phyloP scores from a whole-genome alignment of 2,113 vertebrate species.

The Platysternon megacephalum region DNA sequence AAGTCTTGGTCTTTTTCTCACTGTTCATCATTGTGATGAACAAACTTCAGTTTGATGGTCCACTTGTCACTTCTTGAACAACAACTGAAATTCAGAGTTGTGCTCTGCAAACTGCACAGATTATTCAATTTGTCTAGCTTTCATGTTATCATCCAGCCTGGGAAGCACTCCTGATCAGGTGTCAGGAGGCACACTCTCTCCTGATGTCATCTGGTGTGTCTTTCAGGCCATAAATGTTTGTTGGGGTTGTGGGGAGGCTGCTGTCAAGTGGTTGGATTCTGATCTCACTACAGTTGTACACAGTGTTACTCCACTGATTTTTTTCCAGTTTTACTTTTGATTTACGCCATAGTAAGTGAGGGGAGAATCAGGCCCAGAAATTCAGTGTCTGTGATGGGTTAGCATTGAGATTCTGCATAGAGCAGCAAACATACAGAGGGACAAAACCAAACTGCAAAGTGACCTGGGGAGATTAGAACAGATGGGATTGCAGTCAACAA shows the following conservation, averaged over 20 bases:
- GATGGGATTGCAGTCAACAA: background rate
- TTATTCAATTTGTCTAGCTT: background rate
- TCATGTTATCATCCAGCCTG: background rate
- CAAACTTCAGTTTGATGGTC: background rate
- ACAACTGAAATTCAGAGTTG: background rate
- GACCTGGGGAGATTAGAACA: background rate
- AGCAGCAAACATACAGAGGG: background rate
- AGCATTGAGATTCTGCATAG: background rate
- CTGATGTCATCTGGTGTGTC: background rate
- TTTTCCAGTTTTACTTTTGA: rapidly evolving
- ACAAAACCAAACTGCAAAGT: background rate
- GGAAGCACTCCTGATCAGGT: background rate
- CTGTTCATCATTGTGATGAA: background rate
- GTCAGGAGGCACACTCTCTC: background rate
- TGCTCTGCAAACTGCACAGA: background rate
- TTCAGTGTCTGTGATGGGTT: background rate
- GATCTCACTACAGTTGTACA: too few species aligned
- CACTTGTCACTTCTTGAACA: background rate
- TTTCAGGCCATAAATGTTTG: rapidly evolving
- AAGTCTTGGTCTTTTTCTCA: background rate
- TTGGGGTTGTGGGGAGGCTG: background rate
- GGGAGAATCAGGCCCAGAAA: background rate
- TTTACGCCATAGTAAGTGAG: background rate
- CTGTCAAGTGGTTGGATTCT: rapidly evolving
- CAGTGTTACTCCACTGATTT: rapidly evolving